These are phyloP conservation scores for Ernsta delagoae DNA, from an alignment of 2,888 invertebrate species.

Conservation along the genomic window DNA sequence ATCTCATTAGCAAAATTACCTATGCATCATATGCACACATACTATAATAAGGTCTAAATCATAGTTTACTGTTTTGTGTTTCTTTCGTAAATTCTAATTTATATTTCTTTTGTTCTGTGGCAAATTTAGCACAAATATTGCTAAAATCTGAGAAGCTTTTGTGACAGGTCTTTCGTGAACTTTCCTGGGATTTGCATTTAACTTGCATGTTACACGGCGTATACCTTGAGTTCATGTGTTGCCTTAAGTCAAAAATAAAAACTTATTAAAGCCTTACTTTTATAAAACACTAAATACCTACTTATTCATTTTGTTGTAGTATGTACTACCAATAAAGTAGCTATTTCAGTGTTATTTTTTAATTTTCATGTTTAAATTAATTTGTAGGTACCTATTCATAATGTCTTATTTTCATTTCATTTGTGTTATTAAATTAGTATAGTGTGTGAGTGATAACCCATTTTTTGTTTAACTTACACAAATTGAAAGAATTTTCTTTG, in stretches of 20 bases:
- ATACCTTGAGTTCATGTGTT: constrained; percentile 48
- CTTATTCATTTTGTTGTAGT: too few relatives aligned
- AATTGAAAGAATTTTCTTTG: neutral
- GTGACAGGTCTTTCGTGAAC: neutral
- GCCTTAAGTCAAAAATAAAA: neutral
- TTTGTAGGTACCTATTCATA: neutral
- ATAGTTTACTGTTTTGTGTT: neutral
- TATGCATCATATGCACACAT: too few relatives aligned
- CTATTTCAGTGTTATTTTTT: too few relatives aligned
- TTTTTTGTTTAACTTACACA: neutral
- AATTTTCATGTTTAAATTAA: too few relatives aligned
- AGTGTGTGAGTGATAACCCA: neutral
- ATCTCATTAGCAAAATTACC: too few relatives aligned
- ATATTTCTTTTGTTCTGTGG: too few relatives aligned
- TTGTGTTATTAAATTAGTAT: neutral
- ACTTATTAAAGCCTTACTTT: neutral
- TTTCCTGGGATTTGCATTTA: constrained; percentile 58
- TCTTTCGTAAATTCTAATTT: too few relatives aligned
- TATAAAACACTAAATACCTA: too few relatives aligned
- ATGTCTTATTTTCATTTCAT: neutral
- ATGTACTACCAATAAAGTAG: too few relatives aligned
- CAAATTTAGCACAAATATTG: constrained; percentile 18
- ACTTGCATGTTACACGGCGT: constrained; percentile 55
- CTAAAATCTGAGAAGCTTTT: constrained; percentile 7
- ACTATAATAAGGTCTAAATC: too few relatives aligned